Percentiles rank a stretch among this genome's conserved stretches.
Conservation (phyloP, 2,888 invertebrate genomes). For the Doris montereyensis region DNA sequence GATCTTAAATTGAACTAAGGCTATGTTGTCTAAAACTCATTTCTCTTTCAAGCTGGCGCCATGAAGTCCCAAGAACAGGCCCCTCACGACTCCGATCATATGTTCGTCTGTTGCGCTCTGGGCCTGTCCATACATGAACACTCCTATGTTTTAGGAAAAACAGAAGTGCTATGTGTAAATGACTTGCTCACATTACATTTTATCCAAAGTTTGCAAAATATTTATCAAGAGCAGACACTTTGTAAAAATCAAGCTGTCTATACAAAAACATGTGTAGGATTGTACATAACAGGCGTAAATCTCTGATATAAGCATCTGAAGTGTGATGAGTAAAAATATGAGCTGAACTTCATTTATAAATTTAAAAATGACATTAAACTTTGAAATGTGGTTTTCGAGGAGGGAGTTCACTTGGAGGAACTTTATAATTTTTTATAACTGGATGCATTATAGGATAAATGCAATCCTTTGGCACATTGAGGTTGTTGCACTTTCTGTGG, state of each 20-base stretch:
- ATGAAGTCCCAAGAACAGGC: slow-evolving; percentile 53
- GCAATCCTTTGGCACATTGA: slow-evolving; percentile 59
- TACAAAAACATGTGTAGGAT: no score
- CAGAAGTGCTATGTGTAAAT: background rate
- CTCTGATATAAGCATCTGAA: no score
- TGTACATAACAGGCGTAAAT: no score
- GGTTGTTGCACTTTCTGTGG: slow-evolving; percentile 41
- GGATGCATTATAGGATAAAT: slow-evolving; percentile 60
- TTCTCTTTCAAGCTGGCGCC: slow-evolving; percentile 52
- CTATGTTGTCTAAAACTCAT: slow-evolving; percentile 45
- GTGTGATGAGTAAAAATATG: no score
- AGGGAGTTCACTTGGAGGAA: slow-evolving; percentile 53
- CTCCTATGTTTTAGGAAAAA: no score
- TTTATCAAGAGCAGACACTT: no score
- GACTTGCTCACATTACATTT: background rate
- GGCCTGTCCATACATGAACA: slow-evolving; percentile 54
- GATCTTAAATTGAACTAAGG: slow-evolving; percentile 2
- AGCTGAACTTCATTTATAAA: no score
- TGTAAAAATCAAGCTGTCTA: no score
- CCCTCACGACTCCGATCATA: slow-evolving; percentile 63
- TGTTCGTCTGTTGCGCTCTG: slow-evolving; percentile 52
- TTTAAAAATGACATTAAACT: no score
- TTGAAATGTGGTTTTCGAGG: slow-evolving; percentile 65
- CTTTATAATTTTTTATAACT: slow-evolving; percentile 49
- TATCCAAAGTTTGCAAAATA: background rate